Conservation (phyloP, 1,140 invertebrate genomes). For the Luehdorfia chinensis region DNA sequence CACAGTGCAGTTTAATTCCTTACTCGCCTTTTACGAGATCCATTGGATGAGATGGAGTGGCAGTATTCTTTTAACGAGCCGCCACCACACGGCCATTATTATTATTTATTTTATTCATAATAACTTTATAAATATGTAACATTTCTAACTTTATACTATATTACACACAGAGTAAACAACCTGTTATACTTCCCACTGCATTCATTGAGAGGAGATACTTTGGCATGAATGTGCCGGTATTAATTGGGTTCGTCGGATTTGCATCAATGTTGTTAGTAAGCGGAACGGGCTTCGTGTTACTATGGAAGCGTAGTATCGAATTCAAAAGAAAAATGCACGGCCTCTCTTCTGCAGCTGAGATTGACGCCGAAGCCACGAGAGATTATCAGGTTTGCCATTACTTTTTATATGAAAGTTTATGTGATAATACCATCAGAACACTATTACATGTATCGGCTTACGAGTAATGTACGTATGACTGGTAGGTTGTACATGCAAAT, state of each 20-base stretch:
- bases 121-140: too few relatives aligned
- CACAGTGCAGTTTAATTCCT: too few relatives aligned
- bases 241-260: constrained; percentile 59
- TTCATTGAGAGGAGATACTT: constrained; percentile 60
- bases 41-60: too few relatives aligned
- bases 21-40: too few relatives aligned
- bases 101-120: too few relatives aligned
- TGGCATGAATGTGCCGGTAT: constrained; percentile 78
- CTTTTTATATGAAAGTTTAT: neutral
- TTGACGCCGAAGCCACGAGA: constrained; percentile 92
- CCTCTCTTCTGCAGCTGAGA: constrained; percentile 78
- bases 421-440: too few relatives aligned
- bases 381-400: constrained; percentile 93
- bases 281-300: constrained; percentile 82
- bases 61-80: too few relatives aligned
- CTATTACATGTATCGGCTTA: too few relatives aligned
- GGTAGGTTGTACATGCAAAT: too few relatives aligned
- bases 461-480: too few relatives aligned
- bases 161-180: constrained; percentile 56
- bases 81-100: too few relatives aligned
- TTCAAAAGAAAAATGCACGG: constrained; percentile 84
- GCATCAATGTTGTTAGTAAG: constrained; percentile 82
- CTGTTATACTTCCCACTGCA: constrained; percentile 43
- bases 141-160: too few relatives aligned
- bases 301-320: constrained; percentile 85